Conservation (phyloP, 2,797 vertebrate genomes). For the Petrocephalus schoutedeni region DNA sequence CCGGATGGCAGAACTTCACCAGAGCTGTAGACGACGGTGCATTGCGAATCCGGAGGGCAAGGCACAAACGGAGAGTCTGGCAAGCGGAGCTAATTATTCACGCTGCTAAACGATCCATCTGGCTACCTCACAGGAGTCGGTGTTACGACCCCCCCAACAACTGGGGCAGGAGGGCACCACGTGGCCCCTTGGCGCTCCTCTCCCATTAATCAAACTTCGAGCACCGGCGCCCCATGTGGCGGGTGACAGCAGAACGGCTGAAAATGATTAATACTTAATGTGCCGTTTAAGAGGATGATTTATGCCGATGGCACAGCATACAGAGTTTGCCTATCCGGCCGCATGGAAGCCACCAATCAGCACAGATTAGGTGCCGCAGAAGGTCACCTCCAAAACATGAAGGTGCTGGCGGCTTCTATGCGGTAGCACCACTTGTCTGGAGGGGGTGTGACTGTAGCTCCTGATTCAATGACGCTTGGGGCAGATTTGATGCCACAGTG, state of each 20-base stretch:
- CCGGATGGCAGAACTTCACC: not conserved
- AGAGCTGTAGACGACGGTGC: not conserved
- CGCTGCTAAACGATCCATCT: slow-evolving; percentile 39
- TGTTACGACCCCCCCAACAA: slow-evolving; percentile 42
- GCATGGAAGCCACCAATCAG: slow-evolving; percentile 59
- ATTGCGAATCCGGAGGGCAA: not conserved
- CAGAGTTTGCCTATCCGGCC: slow-evolving; percentile 57
- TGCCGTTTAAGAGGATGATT: slow-evolving; percentile 75
- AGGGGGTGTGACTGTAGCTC: slow-evolving; percentile 4
- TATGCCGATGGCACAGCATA: slow-evolving; percentile 63
- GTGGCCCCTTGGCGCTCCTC: slow-evolving; percentile 56
- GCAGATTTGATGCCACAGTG: not conserved
- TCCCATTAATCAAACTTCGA: slow-evolving; percentile 73
- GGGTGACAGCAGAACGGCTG: slow-evolving; percentile 62
- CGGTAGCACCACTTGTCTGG: not conserved
- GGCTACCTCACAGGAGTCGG: slow-evolving; percentile 44
- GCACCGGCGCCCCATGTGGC: slow-evolving; percentile 47
- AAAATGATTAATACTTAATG: slow-evolving; percentile 78
- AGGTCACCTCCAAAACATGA: slow-evolving; percentile 67
- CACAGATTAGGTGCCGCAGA: slow-evolving; percentile 58
- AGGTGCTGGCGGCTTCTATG: slow-evolving; percentile 52
- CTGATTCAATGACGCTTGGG: not conserved
- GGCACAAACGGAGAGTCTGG: not conserved
- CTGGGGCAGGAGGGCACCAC: slow-evolving; percentile 30
- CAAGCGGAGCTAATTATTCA: slow-evolving; percentile 39